These are phyloP conservation scores for Sparus aurata DNA, from an alignment of 2,797 vertebrate genomes.

Conservation along the genomic window DNA sequence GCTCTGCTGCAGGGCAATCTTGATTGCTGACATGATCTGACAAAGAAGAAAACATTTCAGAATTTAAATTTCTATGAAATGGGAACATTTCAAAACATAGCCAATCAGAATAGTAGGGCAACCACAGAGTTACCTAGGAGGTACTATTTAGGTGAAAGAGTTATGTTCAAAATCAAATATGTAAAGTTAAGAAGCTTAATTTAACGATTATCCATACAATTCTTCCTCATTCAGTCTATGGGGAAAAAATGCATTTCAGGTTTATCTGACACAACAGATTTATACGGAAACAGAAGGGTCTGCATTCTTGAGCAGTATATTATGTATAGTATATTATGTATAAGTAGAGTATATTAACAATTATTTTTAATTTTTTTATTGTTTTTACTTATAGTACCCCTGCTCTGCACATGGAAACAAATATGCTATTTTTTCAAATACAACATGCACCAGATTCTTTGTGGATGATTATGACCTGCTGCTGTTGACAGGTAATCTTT, in stretches of 20 bases:
- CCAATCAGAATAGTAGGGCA: background rate
- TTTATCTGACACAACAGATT: background rate
- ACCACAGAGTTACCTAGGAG: background rate
- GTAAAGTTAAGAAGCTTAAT: background rate
- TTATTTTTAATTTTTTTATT: background rate
- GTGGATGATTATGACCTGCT: background rate
- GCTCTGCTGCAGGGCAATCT: constrained; percentile 71
- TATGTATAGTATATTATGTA: no score
- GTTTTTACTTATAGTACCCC: background rate
- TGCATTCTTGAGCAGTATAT: no score
- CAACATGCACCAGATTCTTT: background rate
- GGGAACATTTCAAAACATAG: background rate
- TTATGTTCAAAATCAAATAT: background rate
- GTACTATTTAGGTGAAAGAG: background rate
- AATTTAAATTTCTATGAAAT: background rate
- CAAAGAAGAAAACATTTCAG: constrained; percentile 5
- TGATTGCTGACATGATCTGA: constrained; percentile 82
- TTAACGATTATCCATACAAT: background rate
- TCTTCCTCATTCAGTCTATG: background rate
- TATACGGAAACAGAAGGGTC: background rate
- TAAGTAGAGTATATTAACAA: no score
- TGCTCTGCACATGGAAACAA: background rate
- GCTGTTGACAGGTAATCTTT: background rate
- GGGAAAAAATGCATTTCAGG: background rate
- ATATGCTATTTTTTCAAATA: background rate